phyloP scores from a whole-genome alignment of 2,113 vertebrate genomes.

The Cairina moschata region DNA sequence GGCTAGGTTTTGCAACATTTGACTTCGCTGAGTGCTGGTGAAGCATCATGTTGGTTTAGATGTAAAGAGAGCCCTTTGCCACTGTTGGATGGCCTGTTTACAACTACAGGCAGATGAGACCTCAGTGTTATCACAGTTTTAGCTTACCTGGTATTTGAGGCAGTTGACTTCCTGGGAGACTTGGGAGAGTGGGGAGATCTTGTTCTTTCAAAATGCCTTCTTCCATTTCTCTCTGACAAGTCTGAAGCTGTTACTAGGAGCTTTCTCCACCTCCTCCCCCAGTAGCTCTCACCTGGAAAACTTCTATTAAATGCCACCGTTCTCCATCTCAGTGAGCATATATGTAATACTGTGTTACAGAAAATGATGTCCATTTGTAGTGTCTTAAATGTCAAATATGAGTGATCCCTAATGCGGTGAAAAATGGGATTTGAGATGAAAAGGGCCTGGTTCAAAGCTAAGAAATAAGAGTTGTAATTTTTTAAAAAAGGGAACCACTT shows the following conservation, averaged over 20 bases:
- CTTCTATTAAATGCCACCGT: not conserved
- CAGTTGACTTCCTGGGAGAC: not conserved
- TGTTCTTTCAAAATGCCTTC: not conserved
- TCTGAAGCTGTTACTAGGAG: not conserved
- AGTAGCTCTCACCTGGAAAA: not conserved
- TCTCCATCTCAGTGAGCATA: not conserved
- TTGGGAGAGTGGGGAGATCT: not conserved
- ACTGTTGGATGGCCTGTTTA: not conserved
- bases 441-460: not conserved
- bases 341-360: not conserved
- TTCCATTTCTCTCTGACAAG: not conserved
- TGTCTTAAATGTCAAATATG: not conserved
- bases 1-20: not conserved
- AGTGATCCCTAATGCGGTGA: not conserved
- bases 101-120: not conserved
- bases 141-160: not conserved
- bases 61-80: not conserved
- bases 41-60: not conserved
- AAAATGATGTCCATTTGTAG: rapidly evolving
- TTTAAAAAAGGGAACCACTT: not conserved
- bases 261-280: not conserved
- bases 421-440: conserved; percentile 16
- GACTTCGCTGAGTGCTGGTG: not conserved
- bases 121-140: not conserved
- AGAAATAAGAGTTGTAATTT: not conserved